phyloP scores from a whole-genome alignment of 2,797 vertebrate genomes.

The Sebastes melanostomus region DNA sequence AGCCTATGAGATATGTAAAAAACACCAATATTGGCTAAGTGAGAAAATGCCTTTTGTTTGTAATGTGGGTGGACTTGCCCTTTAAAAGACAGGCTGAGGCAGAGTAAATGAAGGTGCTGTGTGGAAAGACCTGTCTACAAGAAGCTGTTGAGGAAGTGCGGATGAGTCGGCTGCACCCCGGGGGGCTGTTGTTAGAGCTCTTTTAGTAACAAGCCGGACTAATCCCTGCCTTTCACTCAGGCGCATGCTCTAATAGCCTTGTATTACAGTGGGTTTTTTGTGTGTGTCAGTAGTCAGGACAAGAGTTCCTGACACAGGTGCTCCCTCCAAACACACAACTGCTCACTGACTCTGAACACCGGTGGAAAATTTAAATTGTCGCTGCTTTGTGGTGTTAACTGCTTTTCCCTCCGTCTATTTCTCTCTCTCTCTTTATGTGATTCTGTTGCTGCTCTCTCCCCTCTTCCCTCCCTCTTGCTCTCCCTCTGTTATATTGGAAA shows the following conservation, averaged over 20 bases:
- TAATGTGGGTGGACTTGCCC: neutral
- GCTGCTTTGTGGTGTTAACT: neutral
- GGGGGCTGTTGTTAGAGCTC: conserved; percentile 62
- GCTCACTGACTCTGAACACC: conserved; percentile 13
- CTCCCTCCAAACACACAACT: conserved; percentile 30
- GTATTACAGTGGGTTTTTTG: conserved; percentile 44
- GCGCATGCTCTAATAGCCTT: conserved; percentile 57
- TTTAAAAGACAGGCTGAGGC: neutral
- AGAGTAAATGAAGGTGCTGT: conserved; percentile 20
- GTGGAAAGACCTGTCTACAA: conserved; percentile 45
- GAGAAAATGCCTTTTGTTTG: neutral
- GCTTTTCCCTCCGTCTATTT: neutral
- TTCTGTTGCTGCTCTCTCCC: neutral
- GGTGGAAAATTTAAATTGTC: conserved; percentile 30
- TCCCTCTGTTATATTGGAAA: neutral
- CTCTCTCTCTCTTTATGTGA: neutral
- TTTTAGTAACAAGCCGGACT: conserved; percentile 57
- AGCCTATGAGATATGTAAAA: neutral
- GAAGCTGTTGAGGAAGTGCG: conserved; percentile 41
- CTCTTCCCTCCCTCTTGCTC: neutral
- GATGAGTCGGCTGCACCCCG: conserved; percentile 55
- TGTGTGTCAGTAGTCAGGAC: conserved; percentile 48
- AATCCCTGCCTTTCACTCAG: conserved; percentile 61
- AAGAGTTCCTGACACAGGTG: conserved; percentile 41
- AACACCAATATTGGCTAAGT: neutral